These are phyloP conservation scores for Galeopterus variegatus DNA, from an alignment of 2,113 vertebrate genomes.

Conservation along the genomic window DNA sequence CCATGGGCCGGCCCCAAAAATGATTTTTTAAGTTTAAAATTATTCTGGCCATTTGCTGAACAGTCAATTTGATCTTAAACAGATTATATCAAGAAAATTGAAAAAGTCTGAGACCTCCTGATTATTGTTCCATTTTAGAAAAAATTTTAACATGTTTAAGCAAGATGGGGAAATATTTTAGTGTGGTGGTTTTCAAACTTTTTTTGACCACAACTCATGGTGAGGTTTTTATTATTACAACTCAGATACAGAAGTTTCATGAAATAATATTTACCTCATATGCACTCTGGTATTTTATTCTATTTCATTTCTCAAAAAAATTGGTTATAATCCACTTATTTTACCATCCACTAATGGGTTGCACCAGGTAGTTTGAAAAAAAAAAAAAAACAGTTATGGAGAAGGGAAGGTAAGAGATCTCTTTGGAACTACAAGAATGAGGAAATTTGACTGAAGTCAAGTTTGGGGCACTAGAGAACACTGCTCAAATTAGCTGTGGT, in stretches of 20 bases:
- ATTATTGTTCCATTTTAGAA: background rate
- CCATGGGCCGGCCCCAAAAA: no score
- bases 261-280: background rate
- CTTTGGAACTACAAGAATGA: background rate
- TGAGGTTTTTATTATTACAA: background rate
- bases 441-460: background rate
- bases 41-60: slow-evolving; percentile 18
- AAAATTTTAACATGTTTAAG: background rate
- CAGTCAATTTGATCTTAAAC: background rate
- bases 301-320: slow-evolving; percentile 9
- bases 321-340: background rate
- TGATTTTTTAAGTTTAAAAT: slow-evolving; percentile 35
- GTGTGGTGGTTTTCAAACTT: background rate
- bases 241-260: background rate
- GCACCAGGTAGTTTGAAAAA: background rate
- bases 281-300: background rate
- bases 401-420: background rate
- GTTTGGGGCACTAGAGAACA: background rate
- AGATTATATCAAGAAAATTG: background rate
- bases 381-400: background rate
- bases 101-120: background rate
- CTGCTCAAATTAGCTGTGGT: background rate
- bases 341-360: background rate
- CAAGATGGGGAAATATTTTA: background rate
- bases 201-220: background rate